These are phyloP conservation scores for Agelastica alni DNA, from an alignment of 2,888 invertebrate species.

Conservation along the genomic window DNA sequence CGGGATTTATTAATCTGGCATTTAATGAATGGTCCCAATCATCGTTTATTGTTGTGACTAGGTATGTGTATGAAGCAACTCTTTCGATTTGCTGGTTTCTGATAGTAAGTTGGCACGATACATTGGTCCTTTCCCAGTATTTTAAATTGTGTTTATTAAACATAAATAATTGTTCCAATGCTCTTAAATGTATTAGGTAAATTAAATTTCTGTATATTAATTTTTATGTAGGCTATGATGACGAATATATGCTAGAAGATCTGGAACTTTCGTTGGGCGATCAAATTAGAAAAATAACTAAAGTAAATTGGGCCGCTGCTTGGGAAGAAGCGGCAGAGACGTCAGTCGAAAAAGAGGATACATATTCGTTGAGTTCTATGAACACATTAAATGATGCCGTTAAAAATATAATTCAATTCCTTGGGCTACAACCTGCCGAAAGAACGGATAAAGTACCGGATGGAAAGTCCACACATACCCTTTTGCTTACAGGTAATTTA, in stretches of 20 bases:
- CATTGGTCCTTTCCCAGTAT: no score
- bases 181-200: no score
- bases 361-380: conserved; percentile 84
- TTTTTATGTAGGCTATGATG: conserved; percentile 74
- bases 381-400: conserved; percentile 82
- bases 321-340: conserved; percentile 71
- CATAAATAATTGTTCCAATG: no score
- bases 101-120: no score
- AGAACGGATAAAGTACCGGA: conserved; percentile 81
- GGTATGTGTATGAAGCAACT: no score
- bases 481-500: conserved; percentile 77
- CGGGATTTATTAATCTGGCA: no score
- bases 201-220: no score
- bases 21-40: no score
- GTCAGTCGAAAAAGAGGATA: conserved; percentile 81
- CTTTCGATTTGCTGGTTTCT: no score
- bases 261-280: conserved; percentile 83
- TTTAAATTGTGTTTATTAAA: no score
- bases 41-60: no score
- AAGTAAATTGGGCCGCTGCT: conserved; percentile 71
- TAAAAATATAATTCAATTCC: conserved; percentile 77
- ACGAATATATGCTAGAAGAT: conserved; percentile 95
- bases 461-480: conserved; percentile 79
- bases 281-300: conserved; percentile 79
- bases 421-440: conserved; percentile 86